Conservation (phyloP, 2,888 invertebrate genomes). For the Tinea semifulvella region DNA sequence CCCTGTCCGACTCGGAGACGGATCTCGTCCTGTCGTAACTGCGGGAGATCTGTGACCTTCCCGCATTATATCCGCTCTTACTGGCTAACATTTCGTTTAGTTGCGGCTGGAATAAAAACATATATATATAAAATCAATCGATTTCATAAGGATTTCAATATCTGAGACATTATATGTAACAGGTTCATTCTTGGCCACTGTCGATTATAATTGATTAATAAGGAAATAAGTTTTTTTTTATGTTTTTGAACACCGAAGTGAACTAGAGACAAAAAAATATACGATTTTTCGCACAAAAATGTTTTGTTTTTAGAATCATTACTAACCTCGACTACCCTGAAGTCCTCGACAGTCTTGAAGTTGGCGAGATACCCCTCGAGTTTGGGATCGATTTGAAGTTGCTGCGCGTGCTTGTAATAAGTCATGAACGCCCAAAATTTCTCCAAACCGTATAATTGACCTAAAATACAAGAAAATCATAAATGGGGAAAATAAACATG, state of each 20-base stretch:
- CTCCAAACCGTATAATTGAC: slow-evolving; percentile 96
- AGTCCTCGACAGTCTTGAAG: slow-evolving; percentile 91
- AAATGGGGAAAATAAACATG: too few relatives aligned
- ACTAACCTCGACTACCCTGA: slow-evolving; percentile 77
- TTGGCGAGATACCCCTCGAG: slow-evolving; percentile 77
- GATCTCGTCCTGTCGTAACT: slow-evolving; percentile 53
- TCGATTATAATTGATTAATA: too few relatives aligned
- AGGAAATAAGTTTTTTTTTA: too few relatives aligned
- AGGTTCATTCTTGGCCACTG: too few relatives aligned
- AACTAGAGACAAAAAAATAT: too few relatives aligned
- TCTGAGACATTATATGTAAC: too few relatives aligned
- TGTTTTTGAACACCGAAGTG: too few relatives aligned
- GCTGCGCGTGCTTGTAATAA: slow-evolving; percentile 86
- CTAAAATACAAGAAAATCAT: slow-evolving; percentile 47
- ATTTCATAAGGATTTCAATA: too few relatives aligned
- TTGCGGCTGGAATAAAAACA: slow-evolving; percentile 46
- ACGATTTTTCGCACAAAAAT: too few relatives aligned
- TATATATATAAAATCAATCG: not conserved
- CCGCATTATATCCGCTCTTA: slow-evolving; percentile 40
- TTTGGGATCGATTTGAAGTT: slow-evolving; percentile 77
- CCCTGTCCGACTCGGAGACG: slow-evolving; percentile 50
- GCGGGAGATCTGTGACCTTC: slow-evolving; percentile 59
- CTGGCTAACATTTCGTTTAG: slow-evolving; percentile 63
- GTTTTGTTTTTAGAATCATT: too few relatives aligned
- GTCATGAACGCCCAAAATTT: slow-evolving; percentile 99